Evolutionary conservation across 2,888 invertebrate genomes (phyloP).

Genomic region (Amaurobius ferox): DNA sequence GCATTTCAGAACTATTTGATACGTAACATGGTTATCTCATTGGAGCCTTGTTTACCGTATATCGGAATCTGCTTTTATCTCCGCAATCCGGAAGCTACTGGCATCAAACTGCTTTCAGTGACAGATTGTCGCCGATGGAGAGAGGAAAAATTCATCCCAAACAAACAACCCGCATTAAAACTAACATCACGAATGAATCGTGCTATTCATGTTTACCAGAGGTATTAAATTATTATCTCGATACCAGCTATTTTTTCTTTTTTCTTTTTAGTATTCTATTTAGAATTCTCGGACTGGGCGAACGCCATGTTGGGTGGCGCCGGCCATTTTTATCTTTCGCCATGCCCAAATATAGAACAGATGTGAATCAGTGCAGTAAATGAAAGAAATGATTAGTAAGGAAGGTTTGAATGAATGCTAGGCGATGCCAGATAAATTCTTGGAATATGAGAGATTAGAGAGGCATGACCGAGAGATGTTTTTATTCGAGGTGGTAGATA

Average conservation of each 20-base stretch:
- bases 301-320: slow-evolving; percentile 46
- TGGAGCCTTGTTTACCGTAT: too few species aligned
- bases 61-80: too few species aligned
- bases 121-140: not conserved
- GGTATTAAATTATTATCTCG: slow-evolving; percentile 24
- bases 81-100: too few species aligned
- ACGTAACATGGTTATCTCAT: too few species aligned
- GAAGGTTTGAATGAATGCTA: not conserved
- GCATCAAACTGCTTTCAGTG: not conserved
- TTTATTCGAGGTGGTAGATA: too few species aligned
- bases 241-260: not conserved
- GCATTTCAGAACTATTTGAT: too few species aligned
- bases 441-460: not conserved
- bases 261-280: slow-evolving; percentile 2
- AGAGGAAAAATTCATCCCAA: slow-evolving; percentile 14
- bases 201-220: not conserved
- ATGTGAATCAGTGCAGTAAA: not conserved
- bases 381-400: not conserved
- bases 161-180: slow-evolving; percentile 24
- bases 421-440: not conserved
- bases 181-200: slow-evolving; percentile 19
- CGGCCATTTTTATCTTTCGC: slow-evolving; percentile 42
- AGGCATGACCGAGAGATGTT: not conserved
- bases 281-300: not conserved
- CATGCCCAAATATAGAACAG: slow-evolving; percentile 4